Conservation (phyloP, 2,888 invertebrate genomes). For the Apamea monoglypha region DNA sequence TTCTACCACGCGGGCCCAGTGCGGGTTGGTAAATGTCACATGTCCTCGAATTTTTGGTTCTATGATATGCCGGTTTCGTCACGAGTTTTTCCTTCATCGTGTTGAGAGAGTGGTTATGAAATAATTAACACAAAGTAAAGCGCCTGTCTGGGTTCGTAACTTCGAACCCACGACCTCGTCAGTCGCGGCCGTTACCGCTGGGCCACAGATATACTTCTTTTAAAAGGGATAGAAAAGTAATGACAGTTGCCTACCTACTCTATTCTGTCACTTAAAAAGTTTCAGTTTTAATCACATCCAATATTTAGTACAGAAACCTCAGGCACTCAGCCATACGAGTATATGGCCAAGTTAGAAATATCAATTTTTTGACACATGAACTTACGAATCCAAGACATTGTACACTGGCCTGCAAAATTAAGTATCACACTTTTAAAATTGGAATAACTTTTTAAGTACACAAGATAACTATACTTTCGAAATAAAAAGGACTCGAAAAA, state of each 20-base stretch:
- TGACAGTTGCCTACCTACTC: not conserved
- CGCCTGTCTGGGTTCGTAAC: not conserved
- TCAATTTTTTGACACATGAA: constrained; percentile 14
- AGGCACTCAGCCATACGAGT: not conserved
- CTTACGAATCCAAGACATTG: constrained; percentile 23
- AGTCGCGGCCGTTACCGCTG: too few species aligned
- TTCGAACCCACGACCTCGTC: not conserved
- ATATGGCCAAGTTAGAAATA: constrained; percentile 1
- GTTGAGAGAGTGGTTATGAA: not conserved
- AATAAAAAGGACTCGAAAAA: too few species aligned
- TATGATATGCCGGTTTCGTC: not conserved
- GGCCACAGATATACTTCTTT: not conserved
- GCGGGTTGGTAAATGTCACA: not conserved
- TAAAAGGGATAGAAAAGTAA: not conserved
- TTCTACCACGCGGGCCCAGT: not conserved
- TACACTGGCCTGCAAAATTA: too few species aligned
- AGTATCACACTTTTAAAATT: too few species aligned
- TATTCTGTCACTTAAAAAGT: not conserved
- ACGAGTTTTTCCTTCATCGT: not conserved
- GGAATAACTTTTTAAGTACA: too few species aligned
- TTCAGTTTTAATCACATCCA: not conserved
- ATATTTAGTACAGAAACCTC: not conserved
- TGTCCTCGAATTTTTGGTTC: not conserved
- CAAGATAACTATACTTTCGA: too few species aligned
- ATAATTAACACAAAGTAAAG: not conserved